Conservation (phyloP, 2,113 vertebrate species). For the Gopherus evgoodei region DNA sequence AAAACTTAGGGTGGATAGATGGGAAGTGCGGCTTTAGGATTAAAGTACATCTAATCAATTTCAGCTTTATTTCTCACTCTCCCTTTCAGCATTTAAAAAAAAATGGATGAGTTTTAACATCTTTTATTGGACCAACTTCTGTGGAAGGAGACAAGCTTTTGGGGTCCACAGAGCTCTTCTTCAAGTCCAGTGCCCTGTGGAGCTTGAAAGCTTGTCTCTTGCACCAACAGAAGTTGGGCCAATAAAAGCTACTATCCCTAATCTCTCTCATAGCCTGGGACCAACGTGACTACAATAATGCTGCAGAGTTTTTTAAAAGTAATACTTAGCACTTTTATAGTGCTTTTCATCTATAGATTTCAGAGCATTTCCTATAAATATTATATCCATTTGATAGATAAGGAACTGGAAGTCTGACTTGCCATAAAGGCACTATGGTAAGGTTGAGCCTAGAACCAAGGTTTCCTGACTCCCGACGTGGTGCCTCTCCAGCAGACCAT, state of each 20-base stretch:
- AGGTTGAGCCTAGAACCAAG: not conserved
- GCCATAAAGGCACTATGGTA: not conserved
- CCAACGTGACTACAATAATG: too few relatives aligned
- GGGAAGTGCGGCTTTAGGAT: not conserved
- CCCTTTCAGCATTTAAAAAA: not conserved
- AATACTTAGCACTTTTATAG: not conserved
- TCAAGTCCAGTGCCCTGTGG: too few relatives aligned
- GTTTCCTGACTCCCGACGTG: rapidly evolving
- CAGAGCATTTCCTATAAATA: not conserved
- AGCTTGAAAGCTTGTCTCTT: too few relatives aligned
- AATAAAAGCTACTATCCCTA: too few relatives aligned
- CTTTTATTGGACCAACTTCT: too few relatives aligned
- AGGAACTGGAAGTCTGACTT: not conserved
- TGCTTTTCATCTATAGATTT: not conserved
- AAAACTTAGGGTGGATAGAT: not conserved
- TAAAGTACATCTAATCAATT: not conserved
- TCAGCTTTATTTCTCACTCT: not conserved
- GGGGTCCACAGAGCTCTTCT: too few relatives aligned
- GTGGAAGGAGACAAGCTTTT: too few relatives aligned
- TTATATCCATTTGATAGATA: not conserved
- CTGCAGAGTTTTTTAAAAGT: not conserved
- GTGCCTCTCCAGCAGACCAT: not conserved
- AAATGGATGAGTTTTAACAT: too few relatives aligned
- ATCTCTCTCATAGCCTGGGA: too few relatives aligned
- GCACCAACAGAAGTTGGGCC: too few relatives aligned